These are phyloP conservation scores for Fragum sueziense DNA, from an alignment of 2,888 invertebrate species.

Conservation along the genomic window DNA sequence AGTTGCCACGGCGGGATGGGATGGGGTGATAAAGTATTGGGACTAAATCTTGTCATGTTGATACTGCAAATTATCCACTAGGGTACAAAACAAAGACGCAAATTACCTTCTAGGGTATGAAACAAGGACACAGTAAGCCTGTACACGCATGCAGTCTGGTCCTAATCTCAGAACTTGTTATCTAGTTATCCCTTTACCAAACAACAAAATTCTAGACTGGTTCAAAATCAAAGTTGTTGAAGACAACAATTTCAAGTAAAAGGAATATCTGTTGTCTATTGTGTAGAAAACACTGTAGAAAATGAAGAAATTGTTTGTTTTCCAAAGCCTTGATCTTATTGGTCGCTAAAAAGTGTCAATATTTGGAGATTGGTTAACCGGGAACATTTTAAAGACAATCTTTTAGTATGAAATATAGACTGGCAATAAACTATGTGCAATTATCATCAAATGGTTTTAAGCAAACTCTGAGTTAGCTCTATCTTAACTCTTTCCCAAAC, in stretches of 20 bases:
- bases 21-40: constrained; percentile 99
- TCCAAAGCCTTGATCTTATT: not conserved
- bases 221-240: too few species aligned
- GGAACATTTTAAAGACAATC: too few species aligned
- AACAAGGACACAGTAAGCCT: not conserved
- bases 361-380: not conserved
- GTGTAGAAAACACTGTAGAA: too few species aligned
- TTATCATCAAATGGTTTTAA: not conserved
- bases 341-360: not conserved
- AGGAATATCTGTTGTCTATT: too few species aligned
- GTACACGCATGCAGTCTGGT: not conserved
- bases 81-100: not conserved
- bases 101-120: not conserved
- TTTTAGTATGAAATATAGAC: not conserved
- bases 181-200: not conserved
- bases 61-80: not conserved
- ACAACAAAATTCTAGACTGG: not conserved
- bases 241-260: too few species aligned
- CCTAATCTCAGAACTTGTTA: not conserved
- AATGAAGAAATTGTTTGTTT: not conserved
- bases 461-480: too few species aligned
- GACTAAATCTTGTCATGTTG: constrained; percentile 85
- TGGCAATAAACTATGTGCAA: not conserved
- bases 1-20: constrained; percentile 99
- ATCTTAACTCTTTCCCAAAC: not conserved